Conservation (phyloP, 2,888 invertebrate species). For the Metacarcinus magister region DNA sequence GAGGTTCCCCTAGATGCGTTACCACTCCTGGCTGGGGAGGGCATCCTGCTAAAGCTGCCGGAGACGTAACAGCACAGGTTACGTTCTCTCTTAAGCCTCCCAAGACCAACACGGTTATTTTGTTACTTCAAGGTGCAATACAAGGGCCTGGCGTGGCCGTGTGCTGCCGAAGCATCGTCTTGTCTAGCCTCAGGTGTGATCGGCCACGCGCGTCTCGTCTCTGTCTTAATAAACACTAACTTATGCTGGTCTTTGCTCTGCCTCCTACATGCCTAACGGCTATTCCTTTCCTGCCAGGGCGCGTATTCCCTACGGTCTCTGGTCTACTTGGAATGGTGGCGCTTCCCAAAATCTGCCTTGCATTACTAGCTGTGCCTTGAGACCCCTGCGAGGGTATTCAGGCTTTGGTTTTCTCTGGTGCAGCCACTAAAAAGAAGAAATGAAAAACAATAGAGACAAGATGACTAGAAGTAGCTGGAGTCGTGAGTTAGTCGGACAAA, state of each 20-base stretch:
- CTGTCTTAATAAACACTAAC: too few species aligned
- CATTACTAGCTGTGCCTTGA: not conserved
- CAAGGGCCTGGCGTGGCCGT: too few species aligned
- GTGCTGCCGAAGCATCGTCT: not conserved
- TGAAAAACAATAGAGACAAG: not conserved
- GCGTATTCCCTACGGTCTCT: not conserved
- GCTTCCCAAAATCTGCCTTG: not conserved
- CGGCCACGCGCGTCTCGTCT: not conserved
- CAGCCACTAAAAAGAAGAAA: not conserved
- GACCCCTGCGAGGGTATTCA: not conserved
- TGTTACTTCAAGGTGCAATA: too few species aligned
- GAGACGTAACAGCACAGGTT: too few species aligned
- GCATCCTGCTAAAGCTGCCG: not conserved
- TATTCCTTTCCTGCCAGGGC: not conserved
- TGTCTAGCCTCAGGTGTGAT: too few species aligned
- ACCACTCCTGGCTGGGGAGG: not conserved
- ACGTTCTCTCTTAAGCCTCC: too few species aligned
- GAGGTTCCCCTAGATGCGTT: not conserved
- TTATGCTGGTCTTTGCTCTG: too few species aligned
- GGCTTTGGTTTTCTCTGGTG: not conserved
- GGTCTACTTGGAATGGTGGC: not conserved
- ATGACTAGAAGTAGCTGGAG: not conserved
- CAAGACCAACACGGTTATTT: too few species aligned
- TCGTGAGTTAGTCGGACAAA: not conserved
- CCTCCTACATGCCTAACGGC: too few species aligned